Evolutionary conservation across 2,797 vertebrate genomes (phyloP).

Genomic region (Sebastes kiyomatsui): DNA sequence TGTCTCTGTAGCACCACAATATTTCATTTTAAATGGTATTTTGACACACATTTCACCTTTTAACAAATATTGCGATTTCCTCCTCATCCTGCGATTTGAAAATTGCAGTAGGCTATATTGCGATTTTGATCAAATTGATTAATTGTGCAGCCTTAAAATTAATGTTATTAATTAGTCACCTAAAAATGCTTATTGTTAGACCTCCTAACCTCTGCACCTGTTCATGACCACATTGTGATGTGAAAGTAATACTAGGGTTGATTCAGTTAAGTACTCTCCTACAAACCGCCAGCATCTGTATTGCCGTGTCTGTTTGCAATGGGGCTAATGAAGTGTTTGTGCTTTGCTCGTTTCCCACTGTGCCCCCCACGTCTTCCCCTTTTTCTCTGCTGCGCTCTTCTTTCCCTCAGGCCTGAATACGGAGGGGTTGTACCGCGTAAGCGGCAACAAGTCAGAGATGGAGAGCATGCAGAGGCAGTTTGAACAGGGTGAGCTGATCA

Average conservation of each 20-base stretch:
- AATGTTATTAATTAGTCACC: not conserved
- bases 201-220: not conserved
- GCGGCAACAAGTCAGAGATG: conserved; percentile 98
- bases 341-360: conserved; percentile 50
- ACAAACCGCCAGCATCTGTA: conserved; percentile 36
- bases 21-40: too few relatives aligned
- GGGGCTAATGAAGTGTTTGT: conserved; percentile 64
- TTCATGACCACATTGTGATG: conserved; percentile 1
- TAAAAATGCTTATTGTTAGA: conserved; percentile 3
- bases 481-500: conserved; percentile 89
- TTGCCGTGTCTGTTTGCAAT: conserved; percentile 39
- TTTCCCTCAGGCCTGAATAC: conserved; percentile 88
- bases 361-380: conserved; percentile 17
- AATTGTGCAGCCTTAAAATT: not conserved
- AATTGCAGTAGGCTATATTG: too few relatives aligned
- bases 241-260: conserved; percentile 9
- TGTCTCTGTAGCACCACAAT: too few relatives aligned
- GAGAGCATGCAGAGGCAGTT: conserved; percentile 96
- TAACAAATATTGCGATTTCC: too few relatives aligned
- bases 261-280: conserved; percentile 1
- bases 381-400: conserved; percentile 19
- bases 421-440: conserved; percentile 95
- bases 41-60: too few relatives aligned
- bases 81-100: too few relatives aligned
- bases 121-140: too few relatives aligned